phyloP scores from a whole-genome alignment of 2,113 vertebrate species.

The Bungarus multicinctus region DNA sequence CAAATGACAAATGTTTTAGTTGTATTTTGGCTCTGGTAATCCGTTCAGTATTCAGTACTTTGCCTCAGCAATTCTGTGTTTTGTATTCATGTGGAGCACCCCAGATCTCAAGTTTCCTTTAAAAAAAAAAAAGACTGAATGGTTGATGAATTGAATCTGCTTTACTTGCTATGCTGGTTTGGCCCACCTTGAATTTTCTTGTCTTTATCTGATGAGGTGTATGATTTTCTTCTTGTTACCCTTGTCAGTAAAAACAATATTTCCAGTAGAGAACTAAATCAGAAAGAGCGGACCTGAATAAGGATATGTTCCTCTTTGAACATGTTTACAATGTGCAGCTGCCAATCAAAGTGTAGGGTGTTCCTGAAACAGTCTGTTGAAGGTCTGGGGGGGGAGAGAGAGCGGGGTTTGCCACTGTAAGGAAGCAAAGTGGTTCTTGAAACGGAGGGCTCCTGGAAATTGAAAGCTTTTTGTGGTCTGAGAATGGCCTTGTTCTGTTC shows the following conservation, averaged over 20 bases:
- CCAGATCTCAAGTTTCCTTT: neutral
- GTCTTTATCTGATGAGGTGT: neutral
- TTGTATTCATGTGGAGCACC: neutral
- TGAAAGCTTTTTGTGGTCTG: neutral
- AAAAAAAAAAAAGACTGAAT: neutral
- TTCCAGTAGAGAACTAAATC: neutral
- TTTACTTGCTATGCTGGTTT: neutral
- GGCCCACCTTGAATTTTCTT: neutral
- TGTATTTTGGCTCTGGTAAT: conserved; percentile 1
- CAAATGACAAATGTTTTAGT: neutral
- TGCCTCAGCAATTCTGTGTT: neutral
- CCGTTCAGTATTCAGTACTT: neutral
- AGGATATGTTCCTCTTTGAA: neutral
- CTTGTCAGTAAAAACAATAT: neutral
- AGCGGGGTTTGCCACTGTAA: neutral
- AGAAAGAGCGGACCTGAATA: neutral
- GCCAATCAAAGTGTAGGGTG: neutral
- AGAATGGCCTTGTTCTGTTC: neutral
- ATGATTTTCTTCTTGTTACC: neutral
- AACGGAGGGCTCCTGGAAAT: neutral
- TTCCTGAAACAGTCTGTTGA: neutral
- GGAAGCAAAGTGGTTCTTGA: conserved; percentile 3
- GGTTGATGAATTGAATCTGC: neutral
- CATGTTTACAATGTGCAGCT: neutral
- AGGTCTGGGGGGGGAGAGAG: neutral